These are phyloP conservation scores for Goniozus legneri DNA, from an alignment of 1,140 invertebrate genomes.

Conservation along the genomic window DNA sequence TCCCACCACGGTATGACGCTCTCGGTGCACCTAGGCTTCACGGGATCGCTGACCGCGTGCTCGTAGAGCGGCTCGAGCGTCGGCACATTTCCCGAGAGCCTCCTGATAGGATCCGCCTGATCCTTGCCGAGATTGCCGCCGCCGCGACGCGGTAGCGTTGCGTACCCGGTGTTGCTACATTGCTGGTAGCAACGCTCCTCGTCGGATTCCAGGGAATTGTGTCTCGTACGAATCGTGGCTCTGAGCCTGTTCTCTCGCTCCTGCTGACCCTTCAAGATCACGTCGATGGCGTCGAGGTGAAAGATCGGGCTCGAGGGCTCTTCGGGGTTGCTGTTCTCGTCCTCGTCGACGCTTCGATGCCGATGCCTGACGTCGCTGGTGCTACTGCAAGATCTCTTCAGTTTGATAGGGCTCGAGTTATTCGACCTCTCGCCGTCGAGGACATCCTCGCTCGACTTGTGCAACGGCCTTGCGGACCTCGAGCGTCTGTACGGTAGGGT, in stretches of 20 bases:
- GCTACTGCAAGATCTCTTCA: constrained; percentile 26
- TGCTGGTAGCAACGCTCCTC: too few relatives aligned
- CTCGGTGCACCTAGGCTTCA: constrained; percentile 35
- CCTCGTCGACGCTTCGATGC: not conserved
- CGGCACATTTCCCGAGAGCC: constrained; percentile 42
- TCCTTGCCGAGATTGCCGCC: constrained; percentile 19
- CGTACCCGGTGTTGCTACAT: constrained; percentile 18
- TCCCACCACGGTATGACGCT: constrained; percentile 78
- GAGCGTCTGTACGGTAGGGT: constrained; percentile 36
- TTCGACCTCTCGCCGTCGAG: constrained; percentile 30
- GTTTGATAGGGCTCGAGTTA: not conserved
- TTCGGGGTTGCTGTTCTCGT: not conserved
- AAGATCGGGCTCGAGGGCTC: constrained; percentile 11
- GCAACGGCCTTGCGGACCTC: constrained; percentile 27
- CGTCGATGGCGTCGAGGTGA: constrained; percentile 41
- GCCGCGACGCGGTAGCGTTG: constrained; percentile 39
- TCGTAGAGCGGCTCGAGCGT: constrained; percentile 51
- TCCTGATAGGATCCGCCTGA: constrained; percentile 27
- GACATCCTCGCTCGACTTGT: constrained; percentile 43
- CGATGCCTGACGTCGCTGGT: constrained; percentile 24
- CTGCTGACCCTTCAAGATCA: constrained; percentile 33
- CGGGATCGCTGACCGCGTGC: constrained; percentile 46
- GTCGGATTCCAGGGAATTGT: constrained; percentile 32
- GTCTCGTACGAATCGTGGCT: constrained; percentile 25
- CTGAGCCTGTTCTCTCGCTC: constrained; percentile 14